phyloP scores from a whole-genome alignment of 2,797 vertebrate genomes.

The Mallotus villosus region DNA sequence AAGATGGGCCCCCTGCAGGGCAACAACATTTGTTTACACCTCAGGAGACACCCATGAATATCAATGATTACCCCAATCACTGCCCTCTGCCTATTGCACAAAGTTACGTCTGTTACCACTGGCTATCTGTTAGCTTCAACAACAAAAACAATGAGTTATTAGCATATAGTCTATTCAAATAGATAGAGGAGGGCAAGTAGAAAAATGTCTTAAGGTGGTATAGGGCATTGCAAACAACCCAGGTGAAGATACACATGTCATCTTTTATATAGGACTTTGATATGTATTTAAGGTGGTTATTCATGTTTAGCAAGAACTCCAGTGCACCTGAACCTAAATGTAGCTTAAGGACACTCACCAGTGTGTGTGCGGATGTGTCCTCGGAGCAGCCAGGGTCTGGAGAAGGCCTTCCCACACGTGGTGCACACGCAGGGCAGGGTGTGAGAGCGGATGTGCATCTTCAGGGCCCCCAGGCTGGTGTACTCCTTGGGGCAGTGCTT shows the following conservation, averaged over 20 bases:
- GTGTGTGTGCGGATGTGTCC: slow-evolving; percentile 98
- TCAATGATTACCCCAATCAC: slow-evolving; percentile 41
- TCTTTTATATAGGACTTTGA: too few relatives aligned
- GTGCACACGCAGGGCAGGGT: slow-evolving; percentile 93
- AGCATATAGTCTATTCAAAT: too few relatives aligned
- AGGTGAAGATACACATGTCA: too few relatives aligned
- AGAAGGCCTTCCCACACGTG: slow-evolving; percentile 97
- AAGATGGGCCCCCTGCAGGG: slow-evolving; percentile 33
- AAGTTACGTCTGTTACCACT: slow-evolving; percentile 21
- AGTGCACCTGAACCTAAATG: too few relatives aligned
- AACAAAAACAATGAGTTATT: neutral
- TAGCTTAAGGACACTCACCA: slow-evolving; percentile 71
- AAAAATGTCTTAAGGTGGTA: too few relatives aligned
- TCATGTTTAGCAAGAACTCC: too few relatives aligned
- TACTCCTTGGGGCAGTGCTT: slow-evolving; percentile 98
- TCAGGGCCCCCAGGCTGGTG: slow-evolving; percentile 92
- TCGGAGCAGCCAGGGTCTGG: slow-evolving; percentile 93
- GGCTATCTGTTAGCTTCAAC: neutral
- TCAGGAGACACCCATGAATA: slow-evolving; percentile 49
- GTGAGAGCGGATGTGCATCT: slow-evolving; percentile 99
- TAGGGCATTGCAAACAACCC: too few relatives aligned
- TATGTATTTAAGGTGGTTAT: too few relatives aligned
- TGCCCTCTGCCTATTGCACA: slow-evolving; percentile 23
- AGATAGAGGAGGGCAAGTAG: too few relatives aligned
- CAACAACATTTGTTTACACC: slow-evolving; percentile 52